These are phyloP conservation scores for Turritopsis rubra DNA, from an alignment of 30 jellyfish, hydroid and myxozoan genomes.

Conservation along the genomic window DNA sequence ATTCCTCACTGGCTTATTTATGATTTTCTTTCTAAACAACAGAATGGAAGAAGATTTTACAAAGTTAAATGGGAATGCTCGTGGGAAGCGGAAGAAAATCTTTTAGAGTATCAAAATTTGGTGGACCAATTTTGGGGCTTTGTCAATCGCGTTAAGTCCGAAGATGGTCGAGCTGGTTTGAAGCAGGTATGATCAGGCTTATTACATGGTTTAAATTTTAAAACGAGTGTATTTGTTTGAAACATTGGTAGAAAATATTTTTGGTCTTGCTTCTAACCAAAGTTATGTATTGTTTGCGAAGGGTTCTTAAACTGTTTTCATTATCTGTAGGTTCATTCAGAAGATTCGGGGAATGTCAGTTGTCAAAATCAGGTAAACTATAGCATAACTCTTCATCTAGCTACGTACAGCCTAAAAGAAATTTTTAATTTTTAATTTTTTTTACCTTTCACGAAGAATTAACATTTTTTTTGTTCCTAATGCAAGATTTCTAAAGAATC, in stretches of 20 bases:
- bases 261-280: too few relatives aligned
- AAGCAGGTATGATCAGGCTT: neutral
- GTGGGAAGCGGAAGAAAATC: slow-evolving; percentile 39
- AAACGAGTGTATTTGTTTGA: neutral
- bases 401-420: too few relatives aligned
- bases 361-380: too few relatives aligned
- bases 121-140: slow-evolving; percentile 37
- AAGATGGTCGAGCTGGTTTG: neutral
- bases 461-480: too few relatives aligned
- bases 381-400: too few relatives aligned
- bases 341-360: neutral
- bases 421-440: too few relatives aligned
- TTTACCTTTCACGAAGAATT: too few relatives aligned
- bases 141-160: slow-evolving; percentile 34
- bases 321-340: neutral
- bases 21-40: too few relatives aligned
- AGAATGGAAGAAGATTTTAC: slow-evolving; percentile 40
- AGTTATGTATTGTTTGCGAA: too few relatives aligned
- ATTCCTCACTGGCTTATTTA: too few relatives aligned
- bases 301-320: neutral
- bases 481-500: too few relatives aligned
- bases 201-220: neutral
- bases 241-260: neutral
- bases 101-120: slow-evolving; percentile 18
- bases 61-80: slow-evolving; percentile 45